Evolutionary conservation across 2,113 vertebrate genomes (phyloP), one percentile per base, ranked within the genome.

Genomic region (Eurystomus gularis): DNA sequence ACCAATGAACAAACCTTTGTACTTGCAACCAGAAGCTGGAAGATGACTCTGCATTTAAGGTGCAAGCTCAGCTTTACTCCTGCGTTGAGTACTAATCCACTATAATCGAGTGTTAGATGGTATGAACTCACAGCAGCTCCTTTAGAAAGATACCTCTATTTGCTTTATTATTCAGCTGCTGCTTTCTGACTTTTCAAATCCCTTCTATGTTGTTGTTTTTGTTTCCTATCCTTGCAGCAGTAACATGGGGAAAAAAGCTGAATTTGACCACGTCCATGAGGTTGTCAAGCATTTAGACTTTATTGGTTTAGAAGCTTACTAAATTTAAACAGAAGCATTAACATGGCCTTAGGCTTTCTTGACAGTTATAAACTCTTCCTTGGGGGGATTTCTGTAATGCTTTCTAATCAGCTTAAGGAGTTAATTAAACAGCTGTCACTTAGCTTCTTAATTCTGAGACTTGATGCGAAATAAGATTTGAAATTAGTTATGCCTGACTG

Each of bases 341-440:
- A 68, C 79, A 35, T 85, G 79, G 94, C 95, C 95, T 69, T 33
- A 18, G 94, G 90, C 31, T 96, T 96, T 95, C 97, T 94, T 94
- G 88, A 92, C 87, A 94, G 94, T 91, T 92, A 96, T 73, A 92
- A 94, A 96, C 84, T 96, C 96, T 96, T 94, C 97, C 97, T 97
- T 83, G 85, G 95, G 97, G 95, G 92, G 92, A 96, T 97, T 97
- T 97, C 84, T 21, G 95, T 97, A 96, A 97, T 94, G 94, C 96
- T 84, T 83, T 96, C 97, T 98, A 98, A 98, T 98, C 97, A 98
- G 97, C 98, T 98, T 98, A 98, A 97, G 97, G 95, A 98, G 97
- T 97, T 98, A 98, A 98, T 98, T 98, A 98, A 98, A 97, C 97
- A 98, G 96, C 97, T 98, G 98, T 97, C 97, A 98, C 96, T 98